Base-by-base conservation (phyloP, 2,797 vertebrate species). In the Aratinga solstitialis region DNA sequence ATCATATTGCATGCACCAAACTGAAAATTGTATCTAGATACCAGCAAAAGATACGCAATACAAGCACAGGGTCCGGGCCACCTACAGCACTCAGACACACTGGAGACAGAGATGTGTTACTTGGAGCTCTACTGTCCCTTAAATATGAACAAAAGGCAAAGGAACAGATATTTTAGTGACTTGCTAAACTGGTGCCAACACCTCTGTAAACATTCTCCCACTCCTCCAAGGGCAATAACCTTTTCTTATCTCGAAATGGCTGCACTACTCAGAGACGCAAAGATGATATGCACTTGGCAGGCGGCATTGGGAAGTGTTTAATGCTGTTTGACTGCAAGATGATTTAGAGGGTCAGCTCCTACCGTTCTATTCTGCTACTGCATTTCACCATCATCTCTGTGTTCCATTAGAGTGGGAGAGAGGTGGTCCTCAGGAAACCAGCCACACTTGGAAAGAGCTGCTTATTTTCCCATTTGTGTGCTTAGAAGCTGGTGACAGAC, bases 291-390 rank as follows among this genome's bases (percentile, higher is more conserved):
- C 87, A 65, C 91, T 93, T 92, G 95, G 95, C 94, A 95, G 90
- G 87, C 54, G 8, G 90, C 93, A 63, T 13, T 45, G 73, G 79
- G 24, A 85, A 48, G 90, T 59, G 87, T 84, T 94, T 84, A 66
- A 68, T 59, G 87, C 91, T 89, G 87, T 94, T 77, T 88, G 91
- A 79, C 87, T 80, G 90, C 10, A 27, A 75, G 75, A 80, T 94
- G 94, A 96, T 96, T 94, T 80, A 93, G 87, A 95, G 96, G 95
- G 96, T 92, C 95, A 96, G 90, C 71, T 84, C 89, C 89, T 76
- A 84, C 91, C 65, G 8, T 51, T 90, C 93, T 67, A 14, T 36
- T 87, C 66, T 76, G 93, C 92, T 91, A 76, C 93, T 43, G 86
- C 90, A 10, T 79, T 83, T 89, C 78, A 51, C 82, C 69, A 81